Percentiles rank a stretch among this genome's conserved stretches.
Evolutionary conservation across 2,113 vertebrate genomes (phyloP).

Genomic region (Mixornis gularis): DNA sequence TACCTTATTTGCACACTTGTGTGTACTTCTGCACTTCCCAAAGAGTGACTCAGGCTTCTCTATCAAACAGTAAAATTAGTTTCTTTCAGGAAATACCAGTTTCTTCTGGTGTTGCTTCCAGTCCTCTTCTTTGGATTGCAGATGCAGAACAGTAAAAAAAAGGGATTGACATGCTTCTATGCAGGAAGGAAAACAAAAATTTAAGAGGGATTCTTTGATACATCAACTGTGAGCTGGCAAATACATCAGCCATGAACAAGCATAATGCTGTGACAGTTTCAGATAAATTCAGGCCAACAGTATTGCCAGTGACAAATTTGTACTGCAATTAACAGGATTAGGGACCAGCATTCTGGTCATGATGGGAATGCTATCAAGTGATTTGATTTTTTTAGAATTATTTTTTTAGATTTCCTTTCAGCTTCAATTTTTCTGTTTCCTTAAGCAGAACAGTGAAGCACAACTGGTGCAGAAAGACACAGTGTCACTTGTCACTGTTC

Average conservation of each 20-base stretch:
- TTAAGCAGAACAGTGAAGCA: neutral
- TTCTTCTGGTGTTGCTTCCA: neutral
- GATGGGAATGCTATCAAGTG: neutral
- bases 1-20: neutral
- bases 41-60: neutral
- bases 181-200: neutral
- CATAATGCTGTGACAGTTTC: neutral
- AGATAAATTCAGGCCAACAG: neutral
- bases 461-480: neutral
- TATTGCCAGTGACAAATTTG: neutral
- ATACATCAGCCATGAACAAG: neutral
- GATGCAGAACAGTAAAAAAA: neutral
- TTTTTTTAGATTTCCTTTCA: neutral
- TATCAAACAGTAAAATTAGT: neutral
- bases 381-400: rapidly evolving
- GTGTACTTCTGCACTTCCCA: neutral
- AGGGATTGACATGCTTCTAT: neutral
- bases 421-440: neutral
- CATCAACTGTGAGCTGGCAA: neutral
- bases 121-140: neutral
- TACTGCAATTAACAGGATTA: neutral
- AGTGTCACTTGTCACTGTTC: neutral
- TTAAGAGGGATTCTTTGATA: neutral
- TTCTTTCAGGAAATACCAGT: neutral
- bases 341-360: neutral